Percentiles rank a stretch among this genome's conserved stretches.
Conservation (phyloP, 2,797 vertebrate genomes). For the Neostethus bicornis region DNA sequence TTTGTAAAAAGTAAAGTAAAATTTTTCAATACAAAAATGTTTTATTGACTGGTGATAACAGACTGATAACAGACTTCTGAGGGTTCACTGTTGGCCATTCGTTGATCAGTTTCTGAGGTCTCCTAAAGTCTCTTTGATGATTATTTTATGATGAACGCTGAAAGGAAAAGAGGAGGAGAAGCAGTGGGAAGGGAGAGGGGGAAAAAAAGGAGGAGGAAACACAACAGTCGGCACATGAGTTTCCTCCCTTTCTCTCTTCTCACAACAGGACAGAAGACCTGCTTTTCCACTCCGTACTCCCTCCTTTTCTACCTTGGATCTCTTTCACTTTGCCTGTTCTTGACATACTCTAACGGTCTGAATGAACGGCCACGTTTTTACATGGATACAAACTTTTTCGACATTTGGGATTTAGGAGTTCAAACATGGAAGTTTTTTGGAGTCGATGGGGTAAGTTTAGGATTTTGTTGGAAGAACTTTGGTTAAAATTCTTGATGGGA, state of each 20-base stretch:
- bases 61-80: too few relatives aligned
- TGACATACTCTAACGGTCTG: conserved; percentile 30
- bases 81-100: too few relatives aligned
- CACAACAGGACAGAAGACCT: conserved; percentile 9
- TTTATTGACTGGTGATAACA: too few relatives aligned
- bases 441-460: conserved; percentile 52
- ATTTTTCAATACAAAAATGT: too few relatives aligned
- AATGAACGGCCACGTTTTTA: conserved; percentile 61
- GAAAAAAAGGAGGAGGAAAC: conserved; percentile 19
- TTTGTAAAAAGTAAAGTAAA: too few relatives aligned
- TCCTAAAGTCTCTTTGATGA: not conserved
- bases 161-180: conserved; percentile 12
- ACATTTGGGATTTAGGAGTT: conserved; percentile 14
- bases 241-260: conserved; percentile 57
- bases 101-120: not conserved
- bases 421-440: conserved; percentile 66
- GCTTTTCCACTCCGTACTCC: not conserved
- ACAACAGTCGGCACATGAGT: conserved; percentile 13
- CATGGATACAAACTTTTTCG: conserved; percentile 28
- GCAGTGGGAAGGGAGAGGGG: conserved; percentile 18
- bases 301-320: not conserved
- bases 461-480: not conserved
- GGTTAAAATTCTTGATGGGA: conserved; percentile 26
- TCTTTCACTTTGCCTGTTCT: conserved; percentile 9
- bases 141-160: conserved; percentile 15